phyloP scores from a whole-genome alignment of 2,797 vertebrate species.

The Simalia tracyae region DNA sequence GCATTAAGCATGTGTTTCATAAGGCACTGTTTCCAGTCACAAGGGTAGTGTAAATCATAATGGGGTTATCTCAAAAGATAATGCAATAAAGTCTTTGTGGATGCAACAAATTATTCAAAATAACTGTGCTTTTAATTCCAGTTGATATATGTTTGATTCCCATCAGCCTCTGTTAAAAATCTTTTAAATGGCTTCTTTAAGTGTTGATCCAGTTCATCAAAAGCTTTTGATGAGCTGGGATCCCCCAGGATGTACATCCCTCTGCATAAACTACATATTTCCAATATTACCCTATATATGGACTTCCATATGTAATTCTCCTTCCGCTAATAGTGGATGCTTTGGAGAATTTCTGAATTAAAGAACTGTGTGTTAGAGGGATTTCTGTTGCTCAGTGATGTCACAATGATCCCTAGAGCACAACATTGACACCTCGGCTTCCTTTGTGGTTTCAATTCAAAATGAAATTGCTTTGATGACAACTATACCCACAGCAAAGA shows the following conservation, averaged over 20 bases:
- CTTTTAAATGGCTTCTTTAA: not conserved
- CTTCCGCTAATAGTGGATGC: not conserved
- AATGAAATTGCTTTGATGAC: not conserved
- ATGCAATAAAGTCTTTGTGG: no score
- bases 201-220: not conserved
- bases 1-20: not conserved
- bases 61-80: not conserved
- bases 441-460: constrained; percentile 20
- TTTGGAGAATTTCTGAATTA: not conserved
- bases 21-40: not conserved
- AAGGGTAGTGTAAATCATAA: not conserved
- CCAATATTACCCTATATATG: not conserved
- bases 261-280: not conserved
- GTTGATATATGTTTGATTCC: not conserved
- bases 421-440: not conserved
- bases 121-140: no score
- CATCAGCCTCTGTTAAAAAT: not conserved
- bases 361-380: no score
- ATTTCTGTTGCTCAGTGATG: not conserved
- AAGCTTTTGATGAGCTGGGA: not conserved
- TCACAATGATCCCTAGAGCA: not conserved
- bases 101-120: no score
- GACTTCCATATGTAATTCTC: not conserved
- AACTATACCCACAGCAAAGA: not conserved
- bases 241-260: not conserved